These are phyloP conservation scores for Prochilodus magdalenae DNA, from an alignment of 2,113 vertebrate genomes.

Conservation along the genomic window DNA sequence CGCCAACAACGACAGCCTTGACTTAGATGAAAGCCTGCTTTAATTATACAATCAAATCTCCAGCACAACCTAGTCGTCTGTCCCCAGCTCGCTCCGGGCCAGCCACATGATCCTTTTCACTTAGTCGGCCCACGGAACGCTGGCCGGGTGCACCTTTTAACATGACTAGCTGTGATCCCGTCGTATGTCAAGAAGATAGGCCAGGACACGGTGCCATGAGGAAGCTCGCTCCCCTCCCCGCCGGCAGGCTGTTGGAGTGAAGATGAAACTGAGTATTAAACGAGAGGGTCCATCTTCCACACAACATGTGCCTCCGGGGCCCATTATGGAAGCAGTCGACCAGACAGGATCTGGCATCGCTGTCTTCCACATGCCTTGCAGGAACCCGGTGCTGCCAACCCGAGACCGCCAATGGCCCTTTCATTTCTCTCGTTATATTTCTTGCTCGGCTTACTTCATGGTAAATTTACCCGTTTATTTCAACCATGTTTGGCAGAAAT, in stretches of 20 bases:
- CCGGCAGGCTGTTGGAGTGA: not conserved
- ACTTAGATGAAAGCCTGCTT: slow-evolving; percentile 6
- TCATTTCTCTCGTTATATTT: slow-evolving; percentile 40
- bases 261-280: slow-evolving; percentile 6
- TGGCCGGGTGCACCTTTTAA: not conserved
- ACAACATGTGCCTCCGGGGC: not conserved
- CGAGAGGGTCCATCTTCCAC: not conserved
- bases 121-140: not conserved
- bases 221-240: not conserved
- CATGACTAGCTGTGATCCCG: not conserved
- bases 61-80: slow-evolving; percentile 1
- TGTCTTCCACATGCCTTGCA: slow-evolving; percentile 28
- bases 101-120: not conserved
- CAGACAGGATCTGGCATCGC: slow-evolving; percentile 21
- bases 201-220: not conserved
- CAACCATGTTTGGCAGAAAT: not conserved
- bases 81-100: not conserved
- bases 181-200: slow-evolving; percentile 8
- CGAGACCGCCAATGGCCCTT: slow-evolving; percentile 4
- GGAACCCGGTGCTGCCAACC: slow-evolving; percentile 7
- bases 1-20: slow-evolving; percentile 4
- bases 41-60: slow-evolving; percentile 14
- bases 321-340: not conserved
- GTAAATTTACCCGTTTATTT: slow-evolving; percentile 1
- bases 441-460: not conserved